phyloP scores from a whole-genome alignment of 2,888 invertebrate genomes.

The Pilophorus perplexus region DNA sequence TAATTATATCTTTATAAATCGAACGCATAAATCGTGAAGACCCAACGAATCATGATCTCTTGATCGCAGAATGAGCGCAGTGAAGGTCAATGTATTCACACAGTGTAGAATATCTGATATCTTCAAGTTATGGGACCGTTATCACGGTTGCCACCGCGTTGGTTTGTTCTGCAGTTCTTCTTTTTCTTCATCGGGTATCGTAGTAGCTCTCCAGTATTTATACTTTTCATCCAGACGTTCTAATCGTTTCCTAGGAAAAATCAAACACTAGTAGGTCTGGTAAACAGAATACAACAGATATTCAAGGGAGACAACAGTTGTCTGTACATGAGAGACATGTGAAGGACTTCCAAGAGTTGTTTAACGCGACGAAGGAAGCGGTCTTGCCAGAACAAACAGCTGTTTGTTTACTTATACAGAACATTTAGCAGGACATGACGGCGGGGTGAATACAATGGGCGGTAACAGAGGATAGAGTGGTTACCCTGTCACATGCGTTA shows the following conservation, averaged over 20 bases:
- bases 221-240: no score
- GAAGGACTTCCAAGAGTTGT: conserved; percentile 10
- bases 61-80: conserved; percentile 6
- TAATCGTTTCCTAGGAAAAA: no score
- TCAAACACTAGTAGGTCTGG: no score
- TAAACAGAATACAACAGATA: no score
- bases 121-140: no score
- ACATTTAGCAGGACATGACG: conserved; percentile 36
- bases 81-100: no score
- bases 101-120: no score
- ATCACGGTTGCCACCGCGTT: no score
- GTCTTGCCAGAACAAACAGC: conserved; percentile 23
- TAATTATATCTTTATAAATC: conserved; percentile 34
- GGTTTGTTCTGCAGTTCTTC: no score
- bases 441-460: conserved; percentile 32
- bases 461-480: conserved; percentile 33
- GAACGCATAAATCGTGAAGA: conserved; percentile 18
- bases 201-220: no score
- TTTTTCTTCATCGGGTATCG: no score
- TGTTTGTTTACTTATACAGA: conserved; percentile 37
- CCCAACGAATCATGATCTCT: conserved; percentile 1
- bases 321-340: neutral
- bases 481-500: conserved; percentile 37
- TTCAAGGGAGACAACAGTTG: neutral
- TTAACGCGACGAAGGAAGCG: conserved; percentile 26